Conservation (phyloP, 1,140 invertebrate species). For the Sminthurides bifidus region DNA sequence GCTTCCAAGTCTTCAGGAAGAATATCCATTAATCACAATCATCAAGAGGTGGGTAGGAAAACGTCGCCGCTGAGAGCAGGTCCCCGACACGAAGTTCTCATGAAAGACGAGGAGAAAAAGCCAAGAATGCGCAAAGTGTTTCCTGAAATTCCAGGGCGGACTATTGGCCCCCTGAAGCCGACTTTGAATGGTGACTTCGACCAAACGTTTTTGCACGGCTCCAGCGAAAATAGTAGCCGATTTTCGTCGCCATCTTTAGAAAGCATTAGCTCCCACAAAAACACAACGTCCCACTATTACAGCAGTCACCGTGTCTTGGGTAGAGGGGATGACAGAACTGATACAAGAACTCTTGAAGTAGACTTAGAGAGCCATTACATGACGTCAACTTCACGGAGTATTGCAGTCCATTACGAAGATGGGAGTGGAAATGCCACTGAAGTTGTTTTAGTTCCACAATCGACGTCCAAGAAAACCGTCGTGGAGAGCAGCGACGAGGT, state of each 20-base stretch:
- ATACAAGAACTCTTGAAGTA: conserved; percentile 1
- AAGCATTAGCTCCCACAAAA: neutral
- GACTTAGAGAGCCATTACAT: conserved; percentile 5
- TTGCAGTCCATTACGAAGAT: neutral
- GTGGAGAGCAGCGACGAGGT: conserved; percentile 4
- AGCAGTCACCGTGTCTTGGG: neutral
- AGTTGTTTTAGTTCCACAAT: neutral
- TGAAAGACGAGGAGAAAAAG: neutral
- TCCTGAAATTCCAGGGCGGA: conserved; percentile 1
- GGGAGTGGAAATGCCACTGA: neutral
- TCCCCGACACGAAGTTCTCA: neutral
- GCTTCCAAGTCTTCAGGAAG: neutral
- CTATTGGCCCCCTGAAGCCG: conserved; percentile 2
- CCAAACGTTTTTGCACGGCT: neutral
- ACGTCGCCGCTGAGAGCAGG: no score
- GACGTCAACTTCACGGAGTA: neutral
- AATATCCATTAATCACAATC: neutral
- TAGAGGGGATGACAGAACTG: neutral
- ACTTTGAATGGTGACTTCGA: neutral
- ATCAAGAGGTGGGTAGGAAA: neutral
- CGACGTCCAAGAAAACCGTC: neutral
- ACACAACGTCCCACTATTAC: neutral
- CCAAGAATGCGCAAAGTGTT: neutral
- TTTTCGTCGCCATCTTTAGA: conserved; percentile 12
- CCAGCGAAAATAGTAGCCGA: conserved; percentile 16